Conservation (phyloP, 2,797 vertebrate genomes). For the Epinephelus awoara region DNA sequence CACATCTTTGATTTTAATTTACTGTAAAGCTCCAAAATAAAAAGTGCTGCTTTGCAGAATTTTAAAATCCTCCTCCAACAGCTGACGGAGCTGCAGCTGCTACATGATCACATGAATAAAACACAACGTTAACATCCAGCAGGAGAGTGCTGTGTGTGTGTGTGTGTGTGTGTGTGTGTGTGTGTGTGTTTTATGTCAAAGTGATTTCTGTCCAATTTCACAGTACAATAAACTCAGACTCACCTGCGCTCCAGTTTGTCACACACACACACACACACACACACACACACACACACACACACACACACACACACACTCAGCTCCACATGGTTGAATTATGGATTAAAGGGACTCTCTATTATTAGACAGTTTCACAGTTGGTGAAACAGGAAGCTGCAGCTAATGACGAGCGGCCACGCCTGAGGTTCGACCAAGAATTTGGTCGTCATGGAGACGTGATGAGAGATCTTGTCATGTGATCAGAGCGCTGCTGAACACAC, state of each 20-base stretch:
- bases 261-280: conserved; percentile 29
- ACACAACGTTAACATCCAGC: neutral
- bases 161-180: conserved; percentile 1
- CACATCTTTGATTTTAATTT: too few relatives aligned
- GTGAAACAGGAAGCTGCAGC: neutral
- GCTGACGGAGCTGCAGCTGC: neutral
- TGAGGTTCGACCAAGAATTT: too few relatives aligned
- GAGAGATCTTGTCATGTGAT: too few relatives aligned
- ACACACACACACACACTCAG: conserved; percentile 26
- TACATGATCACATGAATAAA: neutral
- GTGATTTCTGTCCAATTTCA: conserved; percentile 8
- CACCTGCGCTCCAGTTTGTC: conserved; percentile 45
- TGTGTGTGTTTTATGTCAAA: neutral
- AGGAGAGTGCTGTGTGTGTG: neutral
- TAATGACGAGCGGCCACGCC: neutral
- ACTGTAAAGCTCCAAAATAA: too few relatives aligned
- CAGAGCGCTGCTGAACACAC: too few relatives aligned
- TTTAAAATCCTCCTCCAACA: neutral
- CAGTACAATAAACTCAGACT: conserved; percentile 8
- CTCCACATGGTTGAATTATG: conserved; percentile 38
- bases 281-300: conserved; percentile 29
- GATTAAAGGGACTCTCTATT: conserved; percentile 40
- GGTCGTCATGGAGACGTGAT: too few relatives aligned
- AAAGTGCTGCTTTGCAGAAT: too few relatives aligned
- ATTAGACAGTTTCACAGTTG: conserved; percentile 42